Percentiles rank a stretch among this genome's conserved stretches.
Conservation (phyloP, 1,140 invertebrate species). For the Charaxes varanes region DNA sequence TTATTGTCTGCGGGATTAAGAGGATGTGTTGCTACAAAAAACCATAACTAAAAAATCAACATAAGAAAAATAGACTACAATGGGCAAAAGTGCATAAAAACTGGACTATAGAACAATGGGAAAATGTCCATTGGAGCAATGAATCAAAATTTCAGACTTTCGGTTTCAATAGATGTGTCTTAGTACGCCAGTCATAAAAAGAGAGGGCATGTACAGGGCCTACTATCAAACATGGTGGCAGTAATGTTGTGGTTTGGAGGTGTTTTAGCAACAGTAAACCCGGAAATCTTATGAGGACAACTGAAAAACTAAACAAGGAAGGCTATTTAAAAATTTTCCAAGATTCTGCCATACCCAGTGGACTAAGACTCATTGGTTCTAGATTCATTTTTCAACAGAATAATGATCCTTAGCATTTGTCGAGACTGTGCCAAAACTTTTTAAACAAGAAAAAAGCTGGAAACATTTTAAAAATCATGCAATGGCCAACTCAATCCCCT, state of each 20-base stretch:
- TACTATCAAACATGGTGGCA: conserved; percentile 1
- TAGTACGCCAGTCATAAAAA: conserved; percentile 1
- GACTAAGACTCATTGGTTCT: conserved; percentile 1
- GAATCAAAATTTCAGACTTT: conserved; percentile 13
- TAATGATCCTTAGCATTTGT: too few species aligned
- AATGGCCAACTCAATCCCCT: neutral
- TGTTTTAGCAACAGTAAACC: conserved; percentile 3
- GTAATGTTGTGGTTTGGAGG: conserved; percentile 1
- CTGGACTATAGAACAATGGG: conserved; percentile 9
- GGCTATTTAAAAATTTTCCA: neutral
- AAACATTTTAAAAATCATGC: neutral
- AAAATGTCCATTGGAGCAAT: conserved; percentile 8
- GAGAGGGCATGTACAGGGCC: conserved; percentile 1
- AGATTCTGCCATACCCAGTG: conserved; percentile 1
- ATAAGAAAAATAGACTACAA: conserved; percentile 6
- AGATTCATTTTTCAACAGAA: conserved; percentile 7
- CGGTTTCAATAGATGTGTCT: conserved; percentile 5
- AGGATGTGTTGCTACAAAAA: conserved; percentile 13
- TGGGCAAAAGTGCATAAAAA: conserved; percentile 8
- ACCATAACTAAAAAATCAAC: conserved; percentile 2
- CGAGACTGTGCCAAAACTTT: too few species aligned
- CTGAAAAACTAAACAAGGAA: conserved; percentile 4
- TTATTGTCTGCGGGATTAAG: neutral
- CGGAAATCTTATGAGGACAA: conserved; percentile 7
- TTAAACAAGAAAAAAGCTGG: too few species aligned